phyloP scores from a whole-genome alignment of 1,140 invertebrate genomes.

The Neelides sp. region DNA sequence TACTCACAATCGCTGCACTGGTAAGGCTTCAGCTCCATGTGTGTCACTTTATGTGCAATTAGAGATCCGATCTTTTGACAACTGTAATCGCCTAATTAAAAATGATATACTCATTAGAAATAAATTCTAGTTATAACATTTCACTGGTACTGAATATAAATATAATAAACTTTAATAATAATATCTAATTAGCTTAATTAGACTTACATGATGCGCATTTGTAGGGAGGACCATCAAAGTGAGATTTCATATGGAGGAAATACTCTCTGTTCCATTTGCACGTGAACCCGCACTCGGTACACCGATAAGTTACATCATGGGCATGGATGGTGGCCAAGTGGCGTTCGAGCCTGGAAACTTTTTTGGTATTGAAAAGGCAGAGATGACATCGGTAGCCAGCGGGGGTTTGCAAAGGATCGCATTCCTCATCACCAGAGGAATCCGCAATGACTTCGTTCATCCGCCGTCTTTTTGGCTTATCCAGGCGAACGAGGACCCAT shows the following conservation, averaged over 20 bases:
- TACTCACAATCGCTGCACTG: conserved; percentile 33
- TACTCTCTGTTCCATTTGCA: conserved; percentile 51
- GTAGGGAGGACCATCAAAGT: conserved; percentile 51
- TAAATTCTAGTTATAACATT: conserved; percentile 3
- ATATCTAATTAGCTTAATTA: too few species aligned
- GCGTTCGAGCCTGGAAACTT: conserved; percentile 39
- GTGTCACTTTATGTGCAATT: conserved; percentile 42
- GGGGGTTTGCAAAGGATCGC: conserved; percentile 27
- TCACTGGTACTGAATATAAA: background rate
- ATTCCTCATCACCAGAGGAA: conserved; percentile 29
- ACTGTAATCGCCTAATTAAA: conserved; percentile 32
- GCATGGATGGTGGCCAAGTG: conserved; percentile 43
- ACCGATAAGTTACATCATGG: conserved; percentile 47
- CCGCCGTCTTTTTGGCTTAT: conserved; percentile 17
- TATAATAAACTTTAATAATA: background rate
- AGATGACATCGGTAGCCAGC: conserved; percentile 38
- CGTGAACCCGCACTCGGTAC: conserved; percentile 49
- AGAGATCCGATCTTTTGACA: conserved; percentile 43
- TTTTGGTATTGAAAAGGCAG: conserved; percentile 41
- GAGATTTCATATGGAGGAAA: conserved; percentile 49
- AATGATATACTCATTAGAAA: background rate
- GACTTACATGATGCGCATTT: conserved; percentile 49
- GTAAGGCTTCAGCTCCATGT: conserved; percentile 43
- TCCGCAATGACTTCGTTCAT: conserved; percentile 26
- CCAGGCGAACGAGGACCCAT: conserved; percentile 23